Conservation (phyloP, 2,797 vertebrate genomes). For the Rhadinocentrus ornatus region DNA sequence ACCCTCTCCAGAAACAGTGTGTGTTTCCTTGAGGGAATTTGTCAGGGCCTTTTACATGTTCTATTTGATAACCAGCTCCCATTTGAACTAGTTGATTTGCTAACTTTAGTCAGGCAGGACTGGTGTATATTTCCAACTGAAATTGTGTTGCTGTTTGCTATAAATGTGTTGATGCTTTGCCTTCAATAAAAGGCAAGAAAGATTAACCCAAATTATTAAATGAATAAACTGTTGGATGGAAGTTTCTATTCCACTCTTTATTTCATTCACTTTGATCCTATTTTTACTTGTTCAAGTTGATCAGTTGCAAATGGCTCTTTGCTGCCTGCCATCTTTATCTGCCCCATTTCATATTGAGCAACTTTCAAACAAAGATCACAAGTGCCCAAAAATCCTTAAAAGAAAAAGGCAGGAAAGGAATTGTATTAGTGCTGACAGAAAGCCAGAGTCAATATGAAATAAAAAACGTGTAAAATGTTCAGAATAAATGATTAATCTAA, state of each 20-base stretch:
- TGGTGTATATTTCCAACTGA: neutral
- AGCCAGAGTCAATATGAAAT: neutral
- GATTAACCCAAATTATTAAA: neutral
- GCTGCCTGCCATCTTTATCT: no score
- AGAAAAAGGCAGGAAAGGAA: no score
- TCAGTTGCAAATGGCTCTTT: neutral
- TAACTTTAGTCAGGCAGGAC: neutral
- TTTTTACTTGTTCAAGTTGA: neutral
- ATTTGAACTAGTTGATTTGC: slow-evolving; percentile 8
- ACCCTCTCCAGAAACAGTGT: slow-evolving; percentile 32
- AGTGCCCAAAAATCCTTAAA: no score
- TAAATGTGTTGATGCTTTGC: neutral
- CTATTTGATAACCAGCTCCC: neutral
- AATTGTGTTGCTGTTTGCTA: neutral
- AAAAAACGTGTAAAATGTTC: neutral
- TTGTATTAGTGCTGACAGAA: neutral
- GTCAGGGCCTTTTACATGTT: slow-evolving; percentile 24
- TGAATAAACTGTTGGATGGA: neutral
- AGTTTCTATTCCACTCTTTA: neutral
- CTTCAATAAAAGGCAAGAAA: neutral
- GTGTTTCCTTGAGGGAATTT: slow-evolving; percentile 40
- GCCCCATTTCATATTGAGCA: no score
- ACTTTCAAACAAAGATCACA: no score
- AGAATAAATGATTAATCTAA: neutral
- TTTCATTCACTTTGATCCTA: neutral